Base-by-base conservation (phyloP, 2,113 vertebrate genomes). In the Hucho hucho region DNA sequence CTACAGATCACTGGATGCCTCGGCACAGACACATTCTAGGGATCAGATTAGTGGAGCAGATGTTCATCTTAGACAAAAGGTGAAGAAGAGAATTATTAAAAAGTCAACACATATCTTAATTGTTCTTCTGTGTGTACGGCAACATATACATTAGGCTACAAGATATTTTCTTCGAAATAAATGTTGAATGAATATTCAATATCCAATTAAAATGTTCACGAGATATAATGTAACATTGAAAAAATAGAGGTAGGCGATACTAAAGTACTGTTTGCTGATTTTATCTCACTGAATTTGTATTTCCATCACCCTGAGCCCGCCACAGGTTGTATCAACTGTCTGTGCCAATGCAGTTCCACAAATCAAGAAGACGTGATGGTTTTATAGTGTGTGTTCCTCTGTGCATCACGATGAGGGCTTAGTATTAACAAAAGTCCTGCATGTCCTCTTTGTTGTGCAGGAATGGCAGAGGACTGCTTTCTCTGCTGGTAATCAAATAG, bases 401-500 rank as follows among this genome's bases (percentile, higher is more conserved):
- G 64, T 37, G 64, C 29, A 67, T 67, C 4, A 1, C 20, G 25
- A 64, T 16, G 28, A 65, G 59, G 69, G 71, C 22, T 29, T 59
- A 29, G 24, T 63, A 29, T 70, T 56, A 77, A 76, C 53, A 71
- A 69, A 76, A 63, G 18, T 7, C 28, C 56, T 49, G 37, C 29
- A 32, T 70, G 25, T 16, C 56, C 56, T 75, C n/a, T 53, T 63
- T 26, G n/a, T 46, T 47, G 37, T 64, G 58, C 63, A 25, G 37
- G 63, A 80, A 76, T n/a, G 43, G 22, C 25, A 66, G 59, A 20
- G 58, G 58, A 69, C 69, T 28, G 16, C 74, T 24, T 75, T 63
- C 72, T 65, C 32, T 18, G 58, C n/a, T 58, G 69, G 43, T 73
- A 75, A 82, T 73, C 70, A 75, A 82, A 64, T 49, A 65, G 22